phyloP scores from a whole-genome alignment of 2,797 vertebrate species.

The Hoplostethus mediterraneus region DNA sequence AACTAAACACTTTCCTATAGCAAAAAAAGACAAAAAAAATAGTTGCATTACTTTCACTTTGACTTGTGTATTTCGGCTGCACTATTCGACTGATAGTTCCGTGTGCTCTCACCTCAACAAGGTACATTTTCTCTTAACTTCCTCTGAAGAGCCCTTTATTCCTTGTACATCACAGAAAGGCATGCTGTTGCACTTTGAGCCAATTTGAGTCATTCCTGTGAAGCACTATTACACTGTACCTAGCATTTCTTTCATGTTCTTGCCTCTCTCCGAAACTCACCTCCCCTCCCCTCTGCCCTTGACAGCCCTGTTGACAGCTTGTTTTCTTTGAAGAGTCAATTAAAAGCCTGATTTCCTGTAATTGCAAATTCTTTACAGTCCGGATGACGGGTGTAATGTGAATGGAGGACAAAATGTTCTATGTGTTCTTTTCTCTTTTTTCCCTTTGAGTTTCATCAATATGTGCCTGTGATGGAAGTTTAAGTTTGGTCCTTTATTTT shows the following conservation, averaged over 20 bases:
- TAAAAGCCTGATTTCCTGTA: background rate
- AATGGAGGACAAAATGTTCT: too few species aligned
- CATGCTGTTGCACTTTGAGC: conserved; percentile 38
- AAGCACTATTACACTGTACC: conserved; percentile 19
- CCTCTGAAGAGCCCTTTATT: background rate
- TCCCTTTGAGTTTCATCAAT: too few species aligned
- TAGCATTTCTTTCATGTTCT: conserved; percentile 18
- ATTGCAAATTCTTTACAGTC: too few species aligned
- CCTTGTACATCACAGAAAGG: conserved; percentile 3
- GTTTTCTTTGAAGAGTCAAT: background rate
- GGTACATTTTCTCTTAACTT: conserved; percentile 24
- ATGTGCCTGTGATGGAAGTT: too few species aligned
- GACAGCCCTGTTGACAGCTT: conserved; percentile 11
- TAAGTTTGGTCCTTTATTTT: background rate
- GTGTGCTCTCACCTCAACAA: background rate
- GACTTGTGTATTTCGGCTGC: conserved; percentile 1
- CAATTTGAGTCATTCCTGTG: conserved; percentile 23
- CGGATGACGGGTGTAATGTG: too few species aligned
- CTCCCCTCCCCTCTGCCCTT: conserved; percentile 1
- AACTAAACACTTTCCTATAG: background rate
- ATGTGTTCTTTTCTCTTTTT: too few species aligned
- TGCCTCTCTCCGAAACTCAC: background rate
- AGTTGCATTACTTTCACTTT: background rate
- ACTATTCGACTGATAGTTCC: background rate
- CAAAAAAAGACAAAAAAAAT: background rate